These are phyloP conservation scores for Polymixis flavicincta DNA, from an alignment of 2,888 invertebrate species.

Conservation along the genomic window DNA sequence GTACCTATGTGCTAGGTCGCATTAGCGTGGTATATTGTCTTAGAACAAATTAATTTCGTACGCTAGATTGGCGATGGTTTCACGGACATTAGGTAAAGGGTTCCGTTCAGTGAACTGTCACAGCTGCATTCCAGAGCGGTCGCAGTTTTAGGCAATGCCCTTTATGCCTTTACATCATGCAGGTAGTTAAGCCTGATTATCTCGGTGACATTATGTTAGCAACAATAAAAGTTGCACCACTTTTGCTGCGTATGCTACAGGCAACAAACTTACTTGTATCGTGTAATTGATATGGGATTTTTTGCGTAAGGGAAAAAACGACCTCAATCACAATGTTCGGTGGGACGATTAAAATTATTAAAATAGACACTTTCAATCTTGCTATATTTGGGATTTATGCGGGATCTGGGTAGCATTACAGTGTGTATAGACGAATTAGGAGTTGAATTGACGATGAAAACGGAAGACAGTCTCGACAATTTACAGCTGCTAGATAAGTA, in stretches of 20 bases:
- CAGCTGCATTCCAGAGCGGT: constrained; percentile 32
- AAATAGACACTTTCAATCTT: background rate
- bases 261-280: background rate
- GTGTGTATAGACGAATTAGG: too few relatives aligned
- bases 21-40: constrained; percentile 15
- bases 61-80: constrained; percentile 21
- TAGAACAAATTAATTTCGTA: constrained; percentile 21
- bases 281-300: background rate
- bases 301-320: background rate
- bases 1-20: background rate
- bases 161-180: background rate
- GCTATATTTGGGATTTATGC: background rate
- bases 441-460: background rate
- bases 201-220: background rate
- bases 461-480: background rate
- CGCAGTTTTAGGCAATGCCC: constrained; percentile 23
- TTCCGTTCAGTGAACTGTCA: constrained; percentile 22
- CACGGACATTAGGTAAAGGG: constrained; percentile 28
- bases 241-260: background rate
- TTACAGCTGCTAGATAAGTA: too few relatives aligned
- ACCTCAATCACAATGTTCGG: background rate
- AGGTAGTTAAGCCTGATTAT: background rate
- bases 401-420: too few relatives aligned
- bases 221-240: background rate
- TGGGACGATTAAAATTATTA: background rate